Evolutionary conservation across 2,888 invertebrate species (phyloP), one percentile per base, ranked within the genome.

Genomic region (Strigamia crassipes): DNA sequence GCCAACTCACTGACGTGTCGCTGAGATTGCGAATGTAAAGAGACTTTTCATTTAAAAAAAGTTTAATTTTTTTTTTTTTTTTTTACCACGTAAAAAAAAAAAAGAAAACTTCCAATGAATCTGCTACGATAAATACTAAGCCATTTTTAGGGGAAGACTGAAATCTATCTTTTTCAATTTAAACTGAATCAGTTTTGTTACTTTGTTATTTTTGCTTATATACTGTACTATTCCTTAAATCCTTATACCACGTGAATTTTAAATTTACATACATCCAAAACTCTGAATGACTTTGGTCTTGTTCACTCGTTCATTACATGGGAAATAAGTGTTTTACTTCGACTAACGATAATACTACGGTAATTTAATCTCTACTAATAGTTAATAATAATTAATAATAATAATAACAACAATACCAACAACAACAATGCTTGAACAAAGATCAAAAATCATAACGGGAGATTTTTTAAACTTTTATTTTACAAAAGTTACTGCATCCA

Each of bases 61-160:
- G n/a, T n/a, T n/a, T n/a, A n/a, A n/a, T n/a, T n/a, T n/a, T n/a
- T n/a, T n/a, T 61, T 10, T 61, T 61, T 61, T 61, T 12, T 61
- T 23, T 23, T 61, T 61, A 61, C 23, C 8, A 61, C 61, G 21
- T 21, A 12, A 73, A 31, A 73, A 13, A n/a, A 3, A 77, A n/a
- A n/a, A n/a, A 21, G 3, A 34, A n/a, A 77, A 42, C 78, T 78
- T 78, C 42, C 42, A 38, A 78, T 78, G 78, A 42, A 31, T 78
- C 42, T 78, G 78, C 78, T 42, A 78, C 41, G 78, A 78, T 78
- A 78, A 78, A 78, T 73, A 73, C 73, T 73, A 15, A 73, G 73
- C 73, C 73, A 73, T 73, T n/a, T 56, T n/a, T 66, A 66, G 21
- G 73, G 73, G 73, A 73, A 73, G 61, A 66, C 21, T 66, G 61